Conservation (phyloP, 2,797 vertebrate genomes). For the Holocentrus rufus region DNA sequence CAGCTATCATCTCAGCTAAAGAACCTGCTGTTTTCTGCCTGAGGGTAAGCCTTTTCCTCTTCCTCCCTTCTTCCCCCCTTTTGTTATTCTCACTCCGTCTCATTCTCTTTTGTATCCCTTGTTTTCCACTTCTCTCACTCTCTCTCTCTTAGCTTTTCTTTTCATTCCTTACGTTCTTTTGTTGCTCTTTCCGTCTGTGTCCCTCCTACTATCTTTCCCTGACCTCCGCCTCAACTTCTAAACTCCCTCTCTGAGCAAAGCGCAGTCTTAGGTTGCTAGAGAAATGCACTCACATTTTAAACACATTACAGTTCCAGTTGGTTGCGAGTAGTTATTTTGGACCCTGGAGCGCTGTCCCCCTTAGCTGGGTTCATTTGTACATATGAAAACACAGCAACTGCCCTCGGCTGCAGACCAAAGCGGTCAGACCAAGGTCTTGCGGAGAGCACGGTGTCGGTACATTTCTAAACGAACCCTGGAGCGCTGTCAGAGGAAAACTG, state of each 20-base stretch:
- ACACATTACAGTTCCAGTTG: neutral
- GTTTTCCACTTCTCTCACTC: constrained; percentile 8
- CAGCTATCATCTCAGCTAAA: neutral
- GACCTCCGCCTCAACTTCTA: neutral
- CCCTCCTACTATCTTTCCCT: neutral
- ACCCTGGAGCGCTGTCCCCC: neutral
- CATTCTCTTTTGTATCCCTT: constrained; percentile 4
- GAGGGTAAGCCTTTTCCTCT: neutral
- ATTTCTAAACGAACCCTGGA: constrained; percentile 27
- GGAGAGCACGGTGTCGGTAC: neutral
- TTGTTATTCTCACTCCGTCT: constrained; percentile 5
- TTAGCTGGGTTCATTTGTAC: neutral
- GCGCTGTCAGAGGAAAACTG: neutral
- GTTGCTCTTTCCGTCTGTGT: neutral
- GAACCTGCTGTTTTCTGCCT: neutral
- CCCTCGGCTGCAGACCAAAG: neutral
- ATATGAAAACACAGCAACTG: constrained; percentile 12
- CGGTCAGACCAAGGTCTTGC: neutral
- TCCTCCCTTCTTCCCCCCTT: neutral
- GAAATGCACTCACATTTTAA: neutral
- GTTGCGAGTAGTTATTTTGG: constrained; percentile 8
- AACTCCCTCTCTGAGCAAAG: constrained; percentile 1
- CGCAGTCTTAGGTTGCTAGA: neutral
- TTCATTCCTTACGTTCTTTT: neutral
- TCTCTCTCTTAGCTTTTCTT: neutral